Conservation (phyloP, 2,888 invertebrate genomes). For the Tenthredo mesomela region DNA sequence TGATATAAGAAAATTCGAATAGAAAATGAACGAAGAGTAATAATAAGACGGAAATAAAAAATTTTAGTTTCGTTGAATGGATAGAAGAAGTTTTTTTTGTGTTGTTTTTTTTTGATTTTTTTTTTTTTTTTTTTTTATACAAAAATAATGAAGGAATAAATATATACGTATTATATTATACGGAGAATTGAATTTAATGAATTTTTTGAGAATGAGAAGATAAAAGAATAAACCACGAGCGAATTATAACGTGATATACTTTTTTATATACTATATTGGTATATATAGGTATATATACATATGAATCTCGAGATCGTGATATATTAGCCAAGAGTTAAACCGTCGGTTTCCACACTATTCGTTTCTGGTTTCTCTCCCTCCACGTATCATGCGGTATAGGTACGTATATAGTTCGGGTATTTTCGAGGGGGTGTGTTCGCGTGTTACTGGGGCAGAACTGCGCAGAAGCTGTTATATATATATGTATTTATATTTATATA, state of each 20-base stretch:
- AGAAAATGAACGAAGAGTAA: not conserved
- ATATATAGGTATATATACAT: not conserved
- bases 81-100: not conserved
- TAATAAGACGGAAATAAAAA: not conserved
- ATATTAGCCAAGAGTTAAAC: constrained; percentile 3
- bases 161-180: not conserved
- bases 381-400: not conserved
- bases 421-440: constrained; percentile 65
- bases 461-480: constrained; percentile 69
- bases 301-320: not conserved
- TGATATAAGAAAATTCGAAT: too few relatives aligned
- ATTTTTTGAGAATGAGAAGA: not conserved
- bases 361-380: not conserved
- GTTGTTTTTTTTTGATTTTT: too few relatives aligned
- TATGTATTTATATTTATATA: constrained; percentile 39
- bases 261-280: not conserved
- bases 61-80: not conserved
- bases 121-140: too few relatives aligned
- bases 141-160: not conserved
- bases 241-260: not conserved
- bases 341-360: constrained; percentile 3
- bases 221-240: constrained; percentile 1
- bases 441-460: constrained; percentile 75
- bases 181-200: not conserved
- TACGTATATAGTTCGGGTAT: not conserved